phyloP scores from a whole-genome alignment of 2,797 vertebrate species.

The Sebastes itinus region DNA sequence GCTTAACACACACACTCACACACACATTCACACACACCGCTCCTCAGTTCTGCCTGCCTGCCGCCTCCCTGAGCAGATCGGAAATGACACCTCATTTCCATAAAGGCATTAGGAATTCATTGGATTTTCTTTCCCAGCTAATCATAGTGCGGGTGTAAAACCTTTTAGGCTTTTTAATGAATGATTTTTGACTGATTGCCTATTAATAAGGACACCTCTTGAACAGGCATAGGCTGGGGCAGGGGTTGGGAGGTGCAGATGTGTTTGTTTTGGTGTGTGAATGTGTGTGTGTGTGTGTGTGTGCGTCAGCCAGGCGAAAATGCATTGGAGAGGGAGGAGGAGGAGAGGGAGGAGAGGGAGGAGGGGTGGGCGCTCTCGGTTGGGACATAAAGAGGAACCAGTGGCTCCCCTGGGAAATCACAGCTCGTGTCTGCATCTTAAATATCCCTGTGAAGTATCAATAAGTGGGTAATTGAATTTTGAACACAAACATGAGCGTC shows the following conservation, averaged over 20 bases:
- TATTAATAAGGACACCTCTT: slow-evolving; percentile 99
- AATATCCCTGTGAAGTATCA: slow-evolving; percentile 99
- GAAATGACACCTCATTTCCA: slow-evolving; percentile 99
- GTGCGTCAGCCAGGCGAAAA: slow-evolving; percentile 73
- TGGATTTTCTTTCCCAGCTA: slow-evolving; percentile 97
- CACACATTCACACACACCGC: slow-evolving; percentile 43
- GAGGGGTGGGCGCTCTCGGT: slow-evolving; percentile 80
- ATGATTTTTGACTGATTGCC: slow-evolving; percentile 99
- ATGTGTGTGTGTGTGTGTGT: slow-evolving; percentile 41
- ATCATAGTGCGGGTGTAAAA: slow-evolving; percentile 96
- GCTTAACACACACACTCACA: slow-evolving; percentile 43
- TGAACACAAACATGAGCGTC: slow-evolving; percentile 99
- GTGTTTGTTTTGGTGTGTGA: slow-evolving; percentile 76
- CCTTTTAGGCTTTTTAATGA: slow-evolving; percentile 99
- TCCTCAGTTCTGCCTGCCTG: slow-evolving; percentile 71
- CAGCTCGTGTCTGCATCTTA: slow-evolving; percentile 99
- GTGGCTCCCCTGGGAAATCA: slow-evolving; percentile 99
- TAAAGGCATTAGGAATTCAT: slow-evolving; percentile 99
- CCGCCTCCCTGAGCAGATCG: slow-evolving; percentile 91
- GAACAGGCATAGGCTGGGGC: slow-evolving; percentile 88
- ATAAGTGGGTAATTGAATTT: slow-evolving; percentile 99
- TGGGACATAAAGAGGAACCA: slow-evolving; percentile 99
- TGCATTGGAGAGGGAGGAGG: slow-evolving; percentile 69
- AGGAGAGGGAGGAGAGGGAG: slow-evolving; percentile 68
- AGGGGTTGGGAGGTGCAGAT: slow-evolving; percentile 75